Conservation (phyloP, 2,797 vertebrate genomes). For the Philypnodon macrostomus region DNA sequence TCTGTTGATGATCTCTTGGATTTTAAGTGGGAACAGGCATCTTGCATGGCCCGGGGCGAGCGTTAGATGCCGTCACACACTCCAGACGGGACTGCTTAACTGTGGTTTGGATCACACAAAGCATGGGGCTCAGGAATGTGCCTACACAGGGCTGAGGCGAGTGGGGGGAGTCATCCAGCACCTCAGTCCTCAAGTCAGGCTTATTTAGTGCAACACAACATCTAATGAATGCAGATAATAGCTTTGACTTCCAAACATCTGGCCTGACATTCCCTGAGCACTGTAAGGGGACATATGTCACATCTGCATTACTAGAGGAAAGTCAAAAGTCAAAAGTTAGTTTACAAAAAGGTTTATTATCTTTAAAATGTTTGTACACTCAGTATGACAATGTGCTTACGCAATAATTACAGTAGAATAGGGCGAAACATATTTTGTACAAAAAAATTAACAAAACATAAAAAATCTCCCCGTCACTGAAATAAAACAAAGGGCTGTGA, state of each 20-base stretch:
- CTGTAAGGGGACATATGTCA: conserved; percentile 25
- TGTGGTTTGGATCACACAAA: conserved; percentile 73
- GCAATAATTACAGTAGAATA: conserved; percentile 82
- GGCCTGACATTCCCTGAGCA: conserved; percentile 25
- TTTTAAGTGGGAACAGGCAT: conserved; percentile 75
- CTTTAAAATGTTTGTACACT: conserved; percentile 88
- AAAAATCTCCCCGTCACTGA: conserved; percentile 47
- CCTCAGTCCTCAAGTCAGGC: conserved; percentile 46
- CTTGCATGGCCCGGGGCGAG: conserved; percentile 61
- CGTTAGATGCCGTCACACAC: conserved; percentile 75
- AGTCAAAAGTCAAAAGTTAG: conserved; percentile 18
- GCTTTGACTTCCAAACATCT: conserved; percentile 62
- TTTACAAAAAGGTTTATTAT: conserved; percentile 83
- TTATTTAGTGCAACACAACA: conserved; percentile 42
- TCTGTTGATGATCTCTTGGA: conserved; percentile 76
- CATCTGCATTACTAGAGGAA: conserved; percentile 32
- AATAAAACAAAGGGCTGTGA: conserved; percentile 54
- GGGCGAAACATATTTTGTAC: conserved; percentile 75
- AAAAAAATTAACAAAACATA: conserved; percentile 69
- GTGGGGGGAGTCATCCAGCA: conserved; percentile 14
- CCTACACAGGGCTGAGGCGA: conserved; percentile 30
- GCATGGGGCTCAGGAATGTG: conserved; percentile 67
- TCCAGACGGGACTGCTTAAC: conserved; percentile 80
- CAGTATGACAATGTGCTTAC: conserved; percentile 85
- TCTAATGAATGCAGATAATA: conserved; percentile 61